Evolutionary conservation across 2,888 invertebrate species (phyloP).

Genomic region (Eulithis prunata): DNA sequence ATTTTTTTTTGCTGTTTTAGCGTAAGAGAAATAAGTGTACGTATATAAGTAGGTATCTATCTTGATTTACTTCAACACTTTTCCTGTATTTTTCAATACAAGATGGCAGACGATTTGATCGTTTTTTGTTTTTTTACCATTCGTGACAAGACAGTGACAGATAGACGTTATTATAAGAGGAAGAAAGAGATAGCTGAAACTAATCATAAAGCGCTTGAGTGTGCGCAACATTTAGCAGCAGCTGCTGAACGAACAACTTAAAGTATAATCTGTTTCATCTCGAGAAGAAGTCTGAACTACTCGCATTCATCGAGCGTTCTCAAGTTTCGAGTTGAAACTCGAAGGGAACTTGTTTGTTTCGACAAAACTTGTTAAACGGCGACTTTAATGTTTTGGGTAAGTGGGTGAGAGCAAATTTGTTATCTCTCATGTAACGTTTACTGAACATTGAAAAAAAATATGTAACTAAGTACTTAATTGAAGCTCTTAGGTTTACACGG

Average conservation of each 20-base stretch:
- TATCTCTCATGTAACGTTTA: too few relatives aligned
- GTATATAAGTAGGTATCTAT: too few relatives aligned
- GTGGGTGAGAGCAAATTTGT: not conserved
- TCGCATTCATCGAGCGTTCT: constrained; percentile 19
- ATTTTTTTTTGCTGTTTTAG: too few relatives aligned
- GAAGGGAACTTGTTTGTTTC: constrained; percentile 17
- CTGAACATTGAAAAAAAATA: too few relatives aligned
- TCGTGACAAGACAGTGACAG: too few relatives aligned
- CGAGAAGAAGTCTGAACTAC: constrained; percentile 19
- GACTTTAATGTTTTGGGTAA: not conserved
- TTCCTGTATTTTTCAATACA: too few relatives aligned
- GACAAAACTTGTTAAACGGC: constrained; percentile 4
- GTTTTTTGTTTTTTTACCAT: too few relatives aligned
- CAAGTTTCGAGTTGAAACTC: constrained; percentile 3
- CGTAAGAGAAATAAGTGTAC: too few relatives aligned
- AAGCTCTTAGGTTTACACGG: too few relatives aligned
- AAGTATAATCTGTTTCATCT: constrained; percentile 20
- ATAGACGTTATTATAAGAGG: not conserved
- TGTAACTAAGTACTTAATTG: too few relatives aligned
- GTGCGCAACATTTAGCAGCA: constrained; percentile 18
- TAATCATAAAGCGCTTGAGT: constrained; percentile 11
- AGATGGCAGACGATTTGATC: too few relatives aligned
- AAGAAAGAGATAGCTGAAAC: not conserved
- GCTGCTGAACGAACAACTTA: constrained; percentile 19
- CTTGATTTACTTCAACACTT: too few relatives aligned